Percentiles rank a stretch among this genome's conserved stretches.
Evolutionary conservation across 1,140 invertebrate genomes (phyloP).

Genomic region (Chionoecetes opilio): DNA sequence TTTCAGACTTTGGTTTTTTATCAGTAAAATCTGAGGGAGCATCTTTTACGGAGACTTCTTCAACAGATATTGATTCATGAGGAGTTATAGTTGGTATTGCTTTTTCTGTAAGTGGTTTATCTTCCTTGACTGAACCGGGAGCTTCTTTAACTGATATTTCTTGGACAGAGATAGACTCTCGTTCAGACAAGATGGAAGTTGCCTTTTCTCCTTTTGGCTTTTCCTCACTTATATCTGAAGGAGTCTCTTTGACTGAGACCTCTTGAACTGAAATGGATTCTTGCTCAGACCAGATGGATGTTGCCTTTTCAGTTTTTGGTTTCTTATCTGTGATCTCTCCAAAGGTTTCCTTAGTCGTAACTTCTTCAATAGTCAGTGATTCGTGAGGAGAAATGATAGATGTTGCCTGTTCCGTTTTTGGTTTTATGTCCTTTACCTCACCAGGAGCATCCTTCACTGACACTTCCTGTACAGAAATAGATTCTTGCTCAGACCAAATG

Average conservation of each 20-base stretch:
- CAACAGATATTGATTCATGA: constrained; percentile 55
- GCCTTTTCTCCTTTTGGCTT: constrained; percentile 84
- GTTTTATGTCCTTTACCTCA: constrained; percentile 83
- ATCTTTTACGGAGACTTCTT: constrained; percentile 66
- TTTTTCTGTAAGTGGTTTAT: constrained; percentile 83
- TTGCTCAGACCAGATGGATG: constrained; percentile 84
- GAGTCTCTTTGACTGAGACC: constrained; percentile 67
- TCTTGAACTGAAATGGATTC: constrained; percentile 65
- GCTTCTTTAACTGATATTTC: constrained; percentile 85
- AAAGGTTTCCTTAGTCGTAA: constrained; percentile 62
- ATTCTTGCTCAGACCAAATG: constrained; percentile 84
- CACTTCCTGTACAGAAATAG: constrained; percentile 85
- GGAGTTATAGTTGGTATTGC: constrained; percentile 82
- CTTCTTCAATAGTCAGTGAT: constrained; percentile 65
- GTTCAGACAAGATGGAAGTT: constrained; percentile 84
- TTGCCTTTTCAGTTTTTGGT: constrained; percentile 84
- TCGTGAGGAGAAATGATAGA: constrained; percentile 84
- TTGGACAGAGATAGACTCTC: constrained; percentile 84
- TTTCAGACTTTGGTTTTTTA: constrained; percentile 60
- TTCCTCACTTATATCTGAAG: constrained; percentile 67
- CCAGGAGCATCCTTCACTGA: constrained; percentile 85
- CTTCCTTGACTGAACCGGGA: constrained; percentile 84
- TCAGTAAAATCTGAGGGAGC: constrained; percentile 43
- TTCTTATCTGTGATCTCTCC: constrained; percentile 46
- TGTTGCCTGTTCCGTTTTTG: constrained; percentile 84